Base-by-base conservation (phyloP, 2,888 invertebrate genomes). In the Plebejus anna region DNA sequence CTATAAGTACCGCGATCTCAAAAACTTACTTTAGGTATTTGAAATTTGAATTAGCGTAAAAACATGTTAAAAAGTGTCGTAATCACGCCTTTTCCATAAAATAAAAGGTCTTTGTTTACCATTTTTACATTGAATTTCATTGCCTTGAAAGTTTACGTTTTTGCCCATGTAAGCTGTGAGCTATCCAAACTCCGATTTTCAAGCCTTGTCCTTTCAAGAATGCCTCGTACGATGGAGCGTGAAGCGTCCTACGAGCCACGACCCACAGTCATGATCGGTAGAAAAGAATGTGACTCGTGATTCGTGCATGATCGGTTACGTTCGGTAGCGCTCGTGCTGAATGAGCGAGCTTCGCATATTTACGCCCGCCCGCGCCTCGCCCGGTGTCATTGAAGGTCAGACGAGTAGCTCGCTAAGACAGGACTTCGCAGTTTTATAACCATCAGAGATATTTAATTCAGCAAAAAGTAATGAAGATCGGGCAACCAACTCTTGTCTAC, bases 311-410 rank as follows among this genome's bases (percentile, higher is more conserved):
- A 36, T 66, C 66, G 66, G 66, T 36, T 13, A 32, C 32, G 66
- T 36, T 66, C 66, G 66, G 66, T 13, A 36, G 13, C 13, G 13
- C 66, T 66, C 66, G 66, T 32, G 32, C 1, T 36, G 36, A 66
- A 66, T 4, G 28, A 28, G 9, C 28, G 61, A 13, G 32, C 66
- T 66, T 32, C 36, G 11, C 9, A 61, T 61, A 11, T 66, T 28
- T 32, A 66, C 66, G 32, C 22, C 28, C 61, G 61, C 61, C 11
- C 61, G 59, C 55, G 16, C 13, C 59, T n/a, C n/a, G 66, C 59
- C 5, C n/a, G 66, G 32, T 61, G 61, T 36, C 66, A 66, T 66
- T 32, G 66, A 66, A 66, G 66, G 66, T 66, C 32, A 66, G 32
- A 11, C 32, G 28, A 36, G 66, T 32, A 9, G 3, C 9, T 3